phyloP scores from a whole-genome alignment of 2,797 vertebrate species.

The Rhadinocentrus ornatus region DNA sequence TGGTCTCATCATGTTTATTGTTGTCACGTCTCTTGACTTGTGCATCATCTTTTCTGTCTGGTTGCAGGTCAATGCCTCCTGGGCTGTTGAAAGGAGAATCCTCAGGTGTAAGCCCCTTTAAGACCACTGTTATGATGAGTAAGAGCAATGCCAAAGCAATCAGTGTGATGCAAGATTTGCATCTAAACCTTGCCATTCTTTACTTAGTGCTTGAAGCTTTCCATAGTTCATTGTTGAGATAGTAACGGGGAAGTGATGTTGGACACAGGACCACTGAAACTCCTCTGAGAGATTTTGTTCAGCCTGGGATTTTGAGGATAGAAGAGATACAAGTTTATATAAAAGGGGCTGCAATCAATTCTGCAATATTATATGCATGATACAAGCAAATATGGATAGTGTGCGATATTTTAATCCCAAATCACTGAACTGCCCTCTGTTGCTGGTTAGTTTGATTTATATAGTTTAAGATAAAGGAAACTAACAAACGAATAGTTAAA shows the following conservation, averaged over 20 bases:
- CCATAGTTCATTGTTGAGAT: constrained; percentile 59
- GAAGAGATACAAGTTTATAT: neutral
- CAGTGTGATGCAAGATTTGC: constrained; percentile 88
- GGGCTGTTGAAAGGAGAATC: constrained; percentile 82
- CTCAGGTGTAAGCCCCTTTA: constrained; percentile 89
- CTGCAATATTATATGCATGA: neutral
- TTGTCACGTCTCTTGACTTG: constrained; percentile 45
- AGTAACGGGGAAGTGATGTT: constrained; percentile 8
- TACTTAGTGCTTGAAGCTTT: constrained; percentile 34
- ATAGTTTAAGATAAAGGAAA: neutral
- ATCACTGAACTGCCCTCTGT: neutral
- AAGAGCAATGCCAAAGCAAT: constrained; percentile 87
- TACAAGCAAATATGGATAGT: neutral
- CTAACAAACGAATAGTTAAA: neutral
- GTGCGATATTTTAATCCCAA: neutral
- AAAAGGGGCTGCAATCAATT: neutral
- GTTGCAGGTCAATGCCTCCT: constrained; percentile 81
- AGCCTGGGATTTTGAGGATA: constrained; percentile 45
- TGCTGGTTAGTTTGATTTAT: neutral
- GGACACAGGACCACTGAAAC: constrained; percentile 23
- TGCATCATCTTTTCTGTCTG: constrained; percentile 65
- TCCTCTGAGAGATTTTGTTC: neutral
- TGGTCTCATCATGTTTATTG: constrained; percentile 54
- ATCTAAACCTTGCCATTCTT: constrained; percentile 93
- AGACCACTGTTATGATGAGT: constrained; percentile 87